Evolutionary conservation across 2,888 invertebrate genomes (phyloP).

Genomic region (Herminia tarsipennalis): DNA sequence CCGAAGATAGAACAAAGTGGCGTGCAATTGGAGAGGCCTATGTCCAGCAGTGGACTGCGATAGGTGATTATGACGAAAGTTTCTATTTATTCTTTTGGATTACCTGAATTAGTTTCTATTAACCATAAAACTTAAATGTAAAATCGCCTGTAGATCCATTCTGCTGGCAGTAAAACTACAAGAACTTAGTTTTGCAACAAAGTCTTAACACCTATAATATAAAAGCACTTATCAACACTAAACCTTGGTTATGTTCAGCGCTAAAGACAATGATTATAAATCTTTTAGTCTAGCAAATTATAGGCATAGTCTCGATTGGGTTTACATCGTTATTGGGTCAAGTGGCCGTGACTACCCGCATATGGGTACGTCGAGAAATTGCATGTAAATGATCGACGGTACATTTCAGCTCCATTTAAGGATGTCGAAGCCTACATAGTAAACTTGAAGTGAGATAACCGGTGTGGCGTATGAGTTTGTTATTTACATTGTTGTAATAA

Average conservation of each 20-base stretch:
- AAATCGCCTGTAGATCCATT: too few relatives aligned
- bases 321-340: constrained; percentile 60
- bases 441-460: constrained; percentile 28
- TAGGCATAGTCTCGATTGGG: constrained; percentile 2
- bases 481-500: constrained; percentile 7
- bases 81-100: too few relatives aligned
- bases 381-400: constrained; percentile 64
- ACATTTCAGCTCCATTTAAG: constrained; percentile 57
- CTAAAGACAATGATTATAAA: background rate
- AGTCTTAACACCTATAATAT: too few relatives aligned
- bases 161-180: too few relatives aligned
- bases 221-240: too few relatives aligned
- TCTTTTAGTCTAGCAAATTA: background rate
- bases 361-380: constrained; percentile 67
- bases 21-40: too few relatives aligned
- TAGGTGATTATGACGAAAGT: too few relatives aligned
- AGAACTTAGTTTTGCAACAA: too few relatives aligned
- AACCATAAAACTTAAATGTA: too few relatives aligned
- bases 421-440: constrained; percentile 43
- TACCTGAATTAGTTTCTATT: too few relatives aligned
- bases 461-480: constrained; percentile 7
- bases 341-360: constrained; percentile 47
- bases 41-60: too few relatives aligned
- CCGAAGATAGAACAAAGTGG: too few relatives aligned
- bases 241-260: background rate